Evolutionary conservation across 2,888 invertebrate genomes (phyloP).

Genomic region (Xanthia icteritia): DNA sequence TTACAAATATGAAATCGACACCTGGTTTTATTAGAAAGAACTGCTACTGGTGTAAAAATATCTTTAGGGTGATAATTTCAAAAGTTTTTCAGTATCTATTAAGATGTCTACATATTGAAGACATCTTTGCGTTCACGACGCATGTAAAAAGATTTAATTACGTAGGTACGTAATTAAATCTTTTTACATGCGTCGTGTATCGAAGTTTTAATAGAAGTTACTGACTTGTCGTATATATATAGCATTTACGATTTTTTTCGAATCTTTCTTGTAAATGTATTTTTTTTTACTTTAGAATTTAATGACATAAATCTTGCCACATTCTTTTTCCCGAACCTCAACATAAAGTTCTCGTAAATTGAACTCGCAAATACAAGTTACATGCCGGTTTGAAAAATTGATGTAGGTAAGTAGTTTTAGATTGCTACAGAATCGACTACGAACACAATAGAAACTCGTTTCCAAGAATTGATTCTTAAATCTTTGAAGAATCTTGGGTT

Average conservation of each 20-base stretch:
- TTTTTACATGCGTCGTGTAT: no score
- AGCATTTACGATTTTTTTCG: not conserved
- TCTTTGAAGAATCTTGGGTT: slow-evolving; percentile 39
- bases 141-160: not conserved
- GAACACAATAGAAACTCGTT: slow-evolving; percentile 61
- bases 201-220: not conserved
- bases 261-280: not conserved
- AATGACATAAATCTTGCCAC: slow-evolving; percentile 7
- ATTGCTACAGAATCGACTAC: slow-evolving; percentile 51
- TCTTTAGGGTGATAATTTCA: not conserved
- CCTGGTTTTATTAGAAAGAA: slow-evolving; percentile 27
- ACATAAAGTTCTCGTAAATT: slow-evolving; percentile 18
- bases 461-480: slow-evolving; percentile 57
- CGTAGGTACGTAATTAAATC: no score
- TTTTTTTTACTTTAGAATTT: not conserved
- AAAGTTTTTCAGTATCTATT: slow-evolving; percentile 17
- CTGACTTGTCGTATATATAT: not conserved
- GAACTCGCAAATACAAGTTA: slow-evolving; percentile 44
- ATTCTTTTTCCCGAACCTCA: slow-evolving; percentile 3
- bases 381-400: slow-evolving; percentile 44
- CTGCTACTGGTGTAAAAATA: slow-evolving; percentile 7
- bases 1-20: slow-evolving; percentile 54
- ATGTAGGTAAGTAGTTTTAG: slow-evolving; percentile 48
- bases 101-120: not conserved
- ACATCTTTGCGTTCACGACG: not conserved